Conservation (phyloP, 53 echinoderm and acorn worm species). For the Echinarachnius parma region DNA sequence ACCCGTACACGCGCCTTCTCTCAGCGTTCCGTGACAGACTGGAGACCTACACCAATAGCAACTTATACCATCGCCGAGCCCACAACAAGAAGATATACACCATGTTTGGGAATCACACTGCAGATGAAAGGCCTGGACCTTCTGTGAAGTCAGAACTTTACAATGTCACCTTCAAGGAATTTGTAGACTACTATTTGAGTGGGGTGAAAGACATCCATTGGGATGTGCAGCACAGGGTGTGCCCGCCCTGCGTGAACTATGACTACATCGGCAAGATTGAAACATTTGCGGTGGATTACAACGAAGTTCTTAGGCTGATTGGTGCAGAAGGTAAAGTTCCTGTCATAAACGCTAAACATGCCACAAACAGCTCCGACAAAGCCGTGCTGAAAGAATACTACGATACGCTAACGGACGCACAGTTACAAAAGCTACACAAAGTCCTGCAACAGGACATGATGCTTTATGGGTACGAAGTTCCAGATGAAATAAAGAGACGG, state of each 20-base stretch:
- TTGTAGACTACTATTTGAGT: conserved; percentile 24
- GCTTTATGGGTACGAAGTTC: conserved; percentile 15
- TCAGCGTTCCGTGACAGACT: conserved; percentile 46
- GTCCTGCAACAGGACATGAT: conserved; percentile 4
- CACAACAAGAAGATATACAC: conserved; percentile 14
- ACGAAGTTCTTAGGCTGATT: background rate
- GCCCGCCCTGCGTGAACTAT: conserved; percentile 40
- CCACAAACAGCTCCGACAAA: conserved; percentile 19
- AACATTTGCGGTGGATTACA: conserved; percentile 20
- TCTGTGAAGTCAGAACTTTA: background rate
- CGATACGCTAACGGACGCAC: conserved; percentile 7
- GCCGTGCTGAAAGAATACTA: conserved; percentile 23
- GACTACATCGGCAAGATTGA: conserved; percentile 46
- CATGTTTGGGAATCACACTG: conserved; percentile 19
- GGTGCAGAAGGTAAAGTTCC: background rate
- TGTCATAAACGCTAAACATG: background rate
- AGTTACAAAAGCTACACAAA: background rate
- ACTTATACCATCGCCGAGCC: background rate
- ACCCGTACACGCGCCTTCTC: conserved; percentile 30
- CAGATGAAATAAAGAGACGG: too few species aligned
- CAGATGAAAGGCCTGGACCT: background rate
- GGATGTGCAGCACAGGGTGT: conserved; percentile 35
- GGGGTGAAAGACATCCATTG: conserved; percentile 24
- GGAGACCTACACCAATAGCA: conserved; percentile 39
- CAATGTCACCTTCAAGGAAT: conserved; percentile 34